Conservation (phyloP, 2,113 vertebrate genomes). For the Willisornis vidua region DNA sequence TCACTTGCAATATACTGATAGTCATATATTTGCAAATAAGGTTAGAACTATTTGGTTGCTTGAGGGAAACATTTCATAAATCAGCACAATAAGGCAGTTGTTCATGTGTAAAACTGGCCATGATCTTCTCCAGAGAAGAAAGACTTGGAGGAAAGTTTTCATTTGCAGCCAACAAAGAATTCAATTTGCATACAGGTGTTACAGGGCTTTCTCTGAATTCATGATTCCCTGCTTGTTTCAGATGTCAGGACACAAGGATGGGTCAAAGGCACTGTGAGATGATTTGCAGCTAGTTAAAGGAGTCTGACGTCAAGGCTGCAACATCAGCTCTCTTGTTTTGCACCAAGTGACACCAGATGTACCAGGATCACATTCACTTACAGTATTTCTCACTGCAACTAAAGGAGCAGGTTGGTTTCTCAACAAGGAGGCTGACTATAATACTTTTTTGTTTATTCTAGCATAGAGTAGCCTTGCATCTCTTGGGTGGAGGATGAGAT, state of each 20-base stretch:
- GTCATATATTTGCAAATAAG: not conserved
- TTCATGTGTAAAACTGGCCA: not conserved
- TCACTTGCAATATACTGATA: not conserved
- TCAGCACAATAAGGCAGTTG: not conserved
- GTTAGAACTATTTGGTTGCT: not conserved
- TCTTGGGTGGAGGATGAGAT: not conserved
- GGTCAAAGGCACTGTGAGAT: conserved; percentile 42
- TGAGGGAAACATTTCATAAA: not conserved
- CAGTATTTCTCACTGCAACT: not conserved
- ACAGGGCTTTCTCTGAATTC: conserved; percentile 1
- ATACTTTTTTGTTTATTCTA: not conserved
- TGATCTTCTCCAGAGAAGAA: conserved; percentile 5
- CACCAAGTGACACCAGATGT: conserved; percentile 31
- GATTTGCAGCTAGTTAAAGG: conserved; percentile 30
- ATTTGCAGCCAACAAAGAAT: conserved; percentile 34
- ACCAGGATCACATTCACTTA: not conserved
- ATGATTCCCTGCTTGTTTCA: conserved; percentile 41
- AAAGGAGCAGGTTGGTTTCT: not conserved
- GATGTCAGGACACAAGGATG: conserved; percentile 34
- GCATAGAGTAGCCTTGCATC: not conserved
- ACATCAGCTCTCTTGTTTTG: conserved; percentile 27
- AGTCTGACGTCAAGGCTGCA: conserved; percentile 37
- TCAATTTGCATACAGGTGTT: conserved; percentile 63
- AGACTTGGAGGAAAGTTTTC: conserved; percentile 4
- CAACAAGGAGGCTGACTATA: not conserved